phyloP scores from a whole-genome alignment of 2,797 vertebrate genomes.

The Anguilla megastoma region DNA sequence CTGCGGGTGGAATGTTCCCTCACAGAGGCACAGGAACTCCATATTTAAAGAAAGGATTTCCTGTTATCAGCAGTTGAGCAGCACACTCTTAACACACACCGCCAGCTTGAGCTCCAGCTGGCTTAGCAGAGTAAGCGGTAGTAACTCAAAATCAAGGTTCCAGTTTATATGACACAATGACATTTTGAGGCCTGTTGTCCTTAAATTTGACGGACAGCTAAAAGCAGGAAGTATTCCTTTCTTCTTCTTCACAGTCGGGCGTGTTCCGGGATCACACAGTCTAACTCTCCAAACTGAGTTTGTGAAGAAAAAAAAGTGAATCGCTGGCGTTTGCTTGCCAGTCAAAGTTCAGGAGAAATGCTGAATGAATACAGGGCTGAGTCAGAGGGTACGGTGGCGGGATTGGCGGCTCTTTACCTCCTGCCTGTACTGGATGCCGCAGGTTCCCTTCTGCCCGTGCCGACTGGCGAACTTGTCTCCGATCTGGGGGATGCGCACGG shows the following conservation, averaged over 20 bases:
- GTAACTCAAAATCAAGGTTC: background rate
- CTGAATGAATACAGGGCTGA: too few species aligned
- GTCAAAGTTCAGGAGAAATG: too few species aligned
- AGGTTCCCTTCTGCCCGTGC: slow-evolving; percentile 97
- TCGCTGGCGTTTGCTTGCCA: too few species aligned
- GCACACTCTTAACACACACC: background rate
- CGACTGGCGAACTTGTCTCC: slow-evolving; percentile 98
- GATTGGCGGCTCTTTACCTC: slow-evolving; percentile 73
- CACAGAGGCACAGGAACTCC: slow-evolving; percentile 19
- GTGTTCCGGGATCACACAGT: too few species aligned
- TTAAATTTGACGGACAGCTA: too few species aligned
- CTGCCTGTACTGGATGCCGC: slow-evolving; percentile 97
- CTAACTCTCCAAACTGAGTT: too few species aligned
- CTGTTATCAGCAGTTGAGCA: background rate
- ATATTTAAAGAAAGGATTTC: background rate
- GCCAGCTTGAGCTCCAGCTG: slow-evolving; percentile 7
- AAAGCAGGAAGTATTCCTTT: too few species aligned
- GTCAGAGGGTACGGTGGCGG: too few species aligned
- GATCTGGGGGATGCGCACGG: slow-evolving; percentile 96
- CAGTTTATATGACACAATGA: background rate
- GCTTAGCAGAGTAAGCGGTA: background rate
- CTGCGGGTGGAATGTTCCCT: background rate
- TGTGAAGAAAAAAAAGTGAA: too few species aligned
- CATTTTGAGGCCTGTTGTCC: too few species aligned
- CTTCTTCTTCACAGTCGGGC: too few species aligned